These are phyloP conservation scores for Scytalopus superciliaris DNA, from an alignment of 2,113 vertebrate species.

Conservation along the genomic window DNA sequence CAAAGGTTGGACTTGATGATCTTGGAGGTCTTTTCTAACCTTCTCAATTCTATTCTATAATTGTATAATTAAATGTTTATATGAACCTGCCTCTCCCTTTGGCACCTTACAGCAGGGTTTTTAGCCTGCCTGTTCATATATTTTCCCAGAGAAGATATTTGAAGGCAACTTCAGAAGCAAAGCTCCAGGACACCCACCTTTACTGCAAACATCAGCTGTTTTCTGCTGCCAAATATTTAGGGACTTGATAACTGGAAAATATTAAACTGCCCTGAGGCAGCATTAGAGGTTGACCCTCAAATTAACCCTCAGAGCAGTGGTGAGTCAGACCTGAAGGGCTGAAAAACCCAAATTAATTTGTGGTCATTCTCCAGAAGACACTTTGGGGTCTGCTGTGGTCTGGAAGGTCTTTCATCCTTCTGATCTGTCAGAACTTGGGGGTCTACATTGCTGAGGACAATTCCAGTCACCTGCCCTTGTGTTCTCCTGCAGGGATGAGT, in stretches of 20 bases:
- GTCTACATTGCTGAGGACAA: rapidly evolving
- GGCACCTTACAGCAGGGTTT: not conserved
- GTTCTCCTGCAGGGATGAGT: not conserved
- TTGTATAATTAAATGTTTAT: not conserved
- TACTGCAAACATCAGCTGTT: not conserved
- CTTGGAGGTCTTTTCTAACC: not conserved
- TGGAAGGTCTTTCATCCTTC: not conserved
- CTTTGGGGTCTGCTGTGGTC: not conserved
- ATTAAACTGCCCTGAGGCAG: not conserved
- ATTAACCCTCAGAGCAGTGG: not conserved
- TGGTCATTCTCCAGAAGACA: not conserved
- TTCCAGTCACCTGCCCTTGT: not conserved
- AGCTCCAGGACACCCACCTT: not conserved
- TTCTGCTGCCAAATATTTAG: not conserved
- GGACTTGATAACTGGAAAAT: not conserved
- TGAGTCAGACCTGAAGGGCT: not conserved
- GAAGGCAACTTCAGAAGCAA: not conserved
- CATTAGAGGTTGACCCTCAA: rapidly evolving
- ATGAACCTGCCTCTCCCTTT: not conserved
- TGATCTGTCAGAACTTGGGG: not conserved
- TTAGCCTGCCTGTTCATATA: not conserved
- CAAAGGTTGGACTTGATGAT: not conserved
- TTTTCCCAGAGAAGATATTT: not conserved
- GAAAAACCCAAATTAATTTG: not conserved
- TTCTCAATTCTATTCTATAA: not conserved